Evolutionary conservation across 2,113 vertebrate genomes (phyloP).

Genomic region (Ptilonorhynchus violaceus): DNA sequence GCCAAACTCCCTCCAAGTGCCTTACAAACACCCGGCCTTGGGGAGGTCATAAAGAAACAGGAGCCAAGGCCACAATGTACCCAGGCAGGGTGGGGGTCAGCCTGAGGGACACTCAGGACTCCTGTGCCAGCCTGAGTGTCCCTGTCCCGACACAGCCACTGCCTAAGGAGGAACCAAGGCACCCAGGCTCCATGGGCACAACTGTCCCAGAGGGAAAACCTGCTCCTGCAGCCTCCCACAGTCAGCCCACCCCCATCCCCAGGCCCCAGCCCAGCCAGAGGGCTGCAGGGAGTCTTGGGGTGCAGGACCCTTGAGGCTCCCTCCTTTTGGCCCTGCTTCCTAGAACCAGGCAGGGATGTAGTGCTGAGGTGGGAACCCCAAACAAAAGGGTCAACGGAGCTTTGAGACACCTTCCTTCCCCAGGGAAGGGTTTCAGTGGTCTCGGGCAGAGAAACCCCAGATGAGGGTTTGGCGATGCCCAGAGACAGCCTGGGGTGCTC

Average conservation of each 20-base stretch:
- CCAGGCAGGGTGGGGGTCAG: background rate
- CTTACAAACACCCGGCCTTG: background rate
- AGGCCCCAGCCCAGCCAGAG: background rate
- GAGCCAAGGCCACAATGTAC: background rate
- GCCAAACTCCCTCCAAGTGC: background rate
- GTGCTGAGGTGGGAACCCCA: background rate
- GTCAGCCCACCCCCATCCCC: background rate
- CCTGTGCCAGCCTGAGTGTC: background rate
- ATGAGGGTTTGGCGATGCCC: background rate
- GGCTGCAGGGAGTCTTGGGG: background rate
- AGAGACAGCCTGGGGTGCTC: background rate
- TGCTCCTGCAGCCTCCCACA: background rate
- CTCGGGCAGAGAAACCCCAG: background rate
- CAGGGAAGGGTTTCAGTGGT: background rate
- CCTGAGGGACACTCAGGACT: background rate
- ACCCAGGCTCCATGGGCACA: background rate
- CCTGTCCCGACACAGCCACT: background rate
- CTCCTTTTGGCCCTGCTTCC: background rate
- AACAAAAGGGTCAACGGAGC: background rate
- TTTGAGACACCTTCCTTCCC: background rate
- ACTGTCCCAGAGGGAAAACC: background rate
- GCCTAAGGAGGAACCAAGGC: background rate
- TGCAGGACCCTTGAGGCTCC: background rate
- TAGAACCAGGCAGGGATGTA: background rate
- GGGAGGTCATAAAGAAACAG: background rate